Percentiles rank a stretch among this genome's conserved stretches.
Conservation (phyloP, 2,888 invertebrate genomes). For the Strigamia crassipes region DNA sequence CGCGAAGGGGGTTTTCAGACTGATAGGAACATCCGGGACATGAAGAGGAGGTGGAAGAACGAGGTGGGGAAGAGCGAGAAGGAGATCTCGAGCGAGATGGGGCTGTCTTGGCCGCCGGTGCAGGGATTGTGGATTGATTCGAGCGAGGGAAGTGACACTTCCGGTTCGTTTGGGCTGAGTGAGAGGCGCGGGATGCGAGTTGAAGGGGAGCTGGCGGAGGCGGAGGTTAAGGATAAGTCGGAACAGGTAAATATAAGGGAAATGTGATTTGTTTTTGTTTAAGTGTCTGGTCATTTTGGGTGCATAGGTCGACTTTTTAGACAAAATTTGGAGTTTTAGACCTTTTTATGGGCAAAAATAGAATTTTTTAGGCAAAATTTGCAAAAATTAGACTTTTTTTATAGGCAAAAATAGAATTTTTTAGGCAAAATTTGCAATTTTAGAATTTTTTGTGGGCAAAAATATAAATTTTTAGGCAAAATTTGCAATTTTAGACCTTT, state of each 20-base stretch:
- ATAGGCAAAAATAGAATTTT: too few species aligned
- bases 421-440: too few species aligned
- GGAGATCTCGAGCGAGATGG: background rate
- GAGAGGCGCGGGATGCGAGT: background rate
- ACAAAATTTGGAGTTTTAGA: too few species aligned
- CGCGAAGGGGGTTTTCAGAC: background rate
- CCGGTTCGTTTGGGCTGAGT: background rate
- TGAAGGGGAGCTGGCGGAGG: background rate
- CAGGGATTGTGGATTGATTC: constrained; percentile 10
- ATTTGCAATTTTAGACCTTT: too few species aligned
- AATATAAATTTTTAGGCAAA: too few species aligned
- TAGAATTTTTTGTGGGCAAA: too few species aligned
- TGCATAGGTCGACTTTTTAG: too few species aligned
- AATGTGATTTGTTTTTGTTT: background rate
- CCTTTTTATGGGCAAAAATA: too few species aligned
- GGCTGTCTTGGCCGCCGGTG: background rate
- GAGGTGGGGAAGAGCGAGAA: background rate
- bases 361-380: too few species aligned
- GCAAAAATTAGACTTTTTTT: too few species aligned
- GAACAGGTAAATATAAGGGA: background rate
- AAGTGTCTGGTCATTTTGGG: too few species aligned
- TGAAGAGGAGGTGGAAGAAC: background rate
- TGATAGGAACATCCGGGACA: background rate
- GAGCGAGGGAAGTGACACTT: constrained; percentile 4
- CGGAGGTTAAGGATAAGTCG: background rate